Evolutionary conservation across 1,140 invertebrate genomes (phyloP).

Genomic region (Linepithema humile): DNA sequence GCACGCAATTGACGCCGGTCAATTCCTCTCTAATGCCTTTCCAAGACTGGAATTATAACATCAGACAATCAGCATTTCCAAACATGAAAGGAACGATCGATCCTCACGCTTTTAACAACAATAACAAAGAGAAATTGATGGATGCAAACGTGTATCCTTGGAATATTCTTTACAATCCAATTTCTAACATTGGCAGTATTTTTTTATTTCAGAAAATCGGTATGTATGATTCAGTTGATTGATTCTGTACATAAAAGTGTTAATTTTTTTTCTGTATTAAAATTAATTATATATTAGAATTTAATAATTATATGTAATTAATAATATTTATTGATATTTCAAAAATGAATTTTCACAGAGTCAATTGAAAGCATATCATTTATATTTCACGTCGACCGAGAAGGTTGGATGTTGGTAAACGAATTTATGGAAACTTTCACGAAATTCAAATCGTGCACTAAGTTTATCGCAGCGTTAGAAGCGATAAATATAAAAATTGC

Average conservation of each 20-base stretch:
- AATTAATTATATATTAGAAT: too few species aligned
- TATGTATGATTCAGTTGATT: constrained; percentile 32
- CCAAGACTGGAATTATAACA: background rate
- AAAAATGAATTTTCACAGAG: constrained; percentile 33
- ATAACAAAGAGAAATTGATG: background rate
- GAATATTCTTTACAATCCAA: background rate
- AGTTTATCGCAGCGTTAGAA: constrained; percentile 46
- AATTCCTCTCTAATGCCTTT: too few species aligned
- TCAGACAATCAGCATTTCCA: background rate
- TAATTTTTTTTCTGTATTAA: too few species aligned
- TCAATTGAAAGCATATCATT: constrained; percentile 38
- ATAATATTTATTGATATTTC: background rate
- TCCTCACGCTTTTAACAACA: background rate
- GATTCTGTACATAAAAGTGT: too few species aligned
- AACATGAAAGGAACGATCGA: background rate
- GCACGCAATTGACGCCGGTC: too few species aligned
- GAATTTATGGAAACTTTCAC: constrained; percentile 73
- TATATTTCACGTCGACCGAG: constrained; percentile 64
- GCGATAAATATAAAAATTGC: background rate
- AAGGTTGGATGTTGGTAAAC: constrained; percentile 69
- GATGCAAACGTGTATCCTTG: background rate
- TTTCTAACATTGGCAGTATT: background rate
- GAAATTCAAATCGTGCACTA: constrained; percentile 11
- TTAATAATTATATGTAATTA: too few species aligned
- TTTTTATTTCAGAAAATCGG: constrained; percentile 32